phyloP scores from a whole-genome alignment of 2,797 vertebrate species.

The Channallabes apus region DNA sequence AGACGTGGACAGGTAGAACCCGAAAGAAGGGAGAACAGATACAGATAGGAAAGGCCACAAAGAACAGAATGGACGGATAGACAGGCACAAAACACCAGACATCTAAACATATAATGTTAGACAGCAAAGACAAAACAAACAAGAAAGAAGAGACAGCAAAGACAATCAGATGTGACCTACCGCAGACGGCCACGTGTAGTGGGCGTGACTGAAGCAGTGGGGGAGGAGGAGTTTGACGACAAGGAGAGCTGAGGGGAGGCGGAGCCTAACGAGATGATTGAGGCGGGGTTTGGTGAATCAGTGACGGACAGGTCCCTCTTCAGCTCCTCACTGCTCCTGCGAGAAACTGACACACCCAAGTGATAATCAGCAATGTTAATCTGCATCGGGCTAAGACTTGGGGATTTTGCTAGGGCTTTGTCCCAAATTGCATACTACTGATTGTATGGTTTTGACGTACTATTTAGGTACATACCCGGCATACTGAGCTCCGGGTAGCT shows the following conservation, averaged over 20 bases:
- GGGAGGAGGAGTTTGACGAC: constrained; percentile 77
- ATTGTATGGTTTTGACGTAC: not conserved
- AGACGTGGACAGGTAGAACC: not conserved
- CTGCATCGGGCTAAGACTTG: not conserved
- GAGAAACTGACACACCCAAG: constrained; percentile 70
- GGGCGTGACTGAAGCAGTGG: constrained; percentile 81
- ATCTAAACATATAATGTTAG: not conserved
- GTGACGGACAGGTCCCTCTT: constrained; percentile 79
- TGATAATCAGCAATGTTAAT: not conserved
- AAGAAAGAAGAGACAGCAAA: not conserved
- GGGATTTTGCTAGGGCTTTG: not conserved
- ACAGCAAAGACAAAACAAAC: not conserved
- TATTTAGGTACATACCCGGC: constrained; percentile 68
- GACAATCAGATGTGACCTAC: constrained; percentile 58
- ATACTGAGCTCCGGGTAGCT: constrained; percentile 83
- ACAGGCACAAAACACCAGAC: not conserved
- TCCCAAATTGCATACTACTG: not conserved
- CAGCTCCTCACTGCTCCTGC: constrained; percentile 83
- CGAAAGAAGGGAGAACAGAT: not conserved
- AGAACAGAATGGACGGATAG: not conserved
- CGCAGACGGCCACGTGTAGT: constrained; percentile 81
- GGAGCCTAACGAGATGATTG: constrained; percentile 78
- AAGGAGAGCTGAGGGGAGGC: constrained; percentile 81
- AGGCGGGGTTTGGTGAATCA: constrained; percentile 73
- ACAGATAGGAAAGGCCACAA: not conserved